These are phyloP conservation scores for Stegostoma tigrinum DNA, from an alignment of 2,113 vertebrate species.

Conservation along the genomic window DNA sequence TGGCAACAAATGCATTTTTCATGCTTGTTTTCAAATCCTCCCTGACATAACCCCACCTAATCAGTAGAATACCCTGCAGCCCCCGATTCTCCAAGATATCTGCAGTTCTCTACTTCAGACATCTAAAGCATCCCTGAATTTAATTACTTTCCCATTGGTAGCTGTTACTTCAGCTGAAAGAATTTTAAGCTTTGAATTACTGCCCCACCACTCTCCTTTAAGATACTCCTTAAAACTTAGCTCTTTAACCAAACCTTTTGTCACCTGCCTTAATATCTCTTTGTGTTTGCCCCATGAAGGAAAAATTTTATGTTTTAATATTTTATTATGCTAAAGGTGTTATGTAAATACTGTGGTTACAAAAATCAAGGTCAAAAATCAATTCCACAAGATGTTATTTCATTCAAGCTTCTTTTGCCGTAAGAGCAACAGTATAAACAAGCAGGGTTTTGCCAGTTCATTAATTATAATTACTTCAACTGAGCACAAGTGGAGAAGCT, in stretches of 20 bases:
- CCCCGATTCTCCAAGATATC: background rate
- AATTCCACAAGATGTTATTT: background rate
- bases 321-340: background rate
- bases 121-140: background rate
- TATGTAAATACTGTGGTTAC: background rate
- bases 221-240: background rate
- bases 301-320: background rate
- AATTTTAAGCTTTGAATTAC: background rate
- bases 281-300: background rate
- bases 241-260: background rate
- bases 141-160: background rate
- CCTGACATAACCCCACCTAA: background rate
- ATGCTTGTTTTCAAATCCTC: background rate
- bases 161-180: background rate
- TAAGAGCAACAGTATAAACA: background rate
- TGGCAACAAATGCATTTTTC: too few relatives aligned
- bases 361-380: too few relatives aligned
- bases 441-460: too few relatives aligned
- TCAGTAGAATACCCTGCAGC: background rate
- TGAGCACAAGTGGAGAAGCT: background rate
- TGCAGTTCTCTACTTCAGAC: background rate
- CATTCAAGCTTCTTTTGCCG: background rate
- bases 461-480: background rate
- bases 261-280: background rate
- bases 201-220: background rate